Evolutionary conservation across 2,888 invertebrate genomes (phyloP), one percentile per base, ranked within the genome.

Genomic region (Trissolcus japonicus): DNA sequence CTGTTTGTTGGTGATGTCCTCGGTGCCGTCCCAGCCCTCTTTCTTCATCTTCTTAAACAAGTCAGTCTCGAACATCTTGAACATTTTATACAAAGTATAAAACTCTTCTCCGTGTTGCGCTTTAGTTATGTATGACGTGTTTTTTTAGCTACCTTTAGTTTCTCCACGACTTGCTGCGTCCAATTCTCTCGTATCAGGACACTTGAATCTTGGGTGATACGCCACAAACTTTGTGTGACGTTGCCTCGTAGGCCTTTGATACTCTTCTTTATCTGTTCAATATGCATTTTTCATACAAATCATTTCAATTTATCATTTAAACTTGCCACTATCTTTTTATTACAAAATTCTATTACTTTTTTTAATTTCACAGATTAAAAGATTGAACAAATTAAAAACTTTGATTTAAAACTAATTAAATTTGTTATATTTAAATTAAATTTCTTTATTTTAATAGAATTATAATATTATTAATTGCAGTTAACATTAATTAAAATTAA

Each of bases 11-110:
- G 89, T 87, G 56, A 90, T 88, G 83, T 92, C 92, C 88, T 93
- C 93, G 84, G 92, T 93, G 61, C 97, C 97, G 86, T 97, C 96
- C 96, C 96, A 97, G 4, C 97, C 97, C 74, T 95, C 93, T 73
- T 94, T 94, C 86, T 95, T 95, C 92, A 97, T 96, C 81, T 96
- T 95, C 79, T 92, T 91, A 68, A 96, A 91, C 73, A 98, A 92
- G 50, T 94, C 92, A 61, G 90, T 91, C 85, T 95, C 95, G 83
- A 94, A 95, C 62, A 77, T 72, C 80, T 80, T 76, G 13, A 76
- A 79, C 71, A 78, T 74, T 78, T 74, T 59, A 73, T 68, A 60
- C 56, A 48, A 67, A 62, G 51, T 73, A 72, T 63, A 79, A 68
- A 75, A 54, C 61, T 74, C 43, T 59, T 48, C 65, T 69, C 69